Base-by-base conservation (phyloP, 2,888 invertebrate genomes). In the Plagodis pulveraria region DNA sequence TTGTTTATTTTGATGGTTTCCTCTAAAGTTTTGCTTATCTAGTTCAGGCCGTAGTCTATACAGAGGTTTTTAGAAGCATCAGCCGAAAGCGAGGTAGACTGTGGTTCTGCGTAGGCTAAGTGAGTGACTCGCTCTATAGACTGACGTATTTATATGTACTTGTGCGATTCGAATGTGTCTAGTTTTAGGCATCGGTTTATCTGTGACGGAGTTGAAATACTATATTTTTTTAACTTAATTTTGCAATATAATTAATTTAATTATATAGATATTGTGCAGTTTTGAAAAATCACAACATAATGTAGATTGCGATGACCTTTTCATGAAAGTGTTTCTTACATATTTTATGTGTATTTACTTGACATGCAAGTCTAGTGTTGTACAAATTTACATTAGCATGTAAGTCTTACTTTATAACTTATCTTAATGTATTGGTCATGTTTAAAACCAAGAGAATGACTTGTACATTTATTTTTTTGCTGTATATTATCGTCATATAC, bases 71-170 rank as follows among this genome's bases (percentile, higher is more conserved):
- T 52, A 45, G 59, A 57, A 66, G 64, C 56, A 53, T 59, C 54
- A 58, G 58, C 63, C 54, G 56, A 58, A 38, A 57, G 55, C 55
- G 58, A 61, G 56, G 59, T 63, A 51, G 62, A 60, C 52, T 70
- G 64, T 64, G 65, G 62, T 61, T 10, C 40, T 40, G 54, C 74
- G 75, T 87, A 89, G 88, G 85, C 83, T 89, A 89, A 84, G 56
- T 61, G 87, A 86, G 86, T 81, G 84, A 80, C 80, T 80, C 79
- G 85, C 83, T 87, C 83, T 83, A 88, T 87, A 90, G 90, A 91
- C 90, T 90, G 90, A 90, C 87, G 58, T 68, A 87, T 86, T 85
- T 84, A 85, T 88, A 87, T 87, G 83, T 89, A 86, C 83, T 88
- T 83, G 86, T 88, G 85, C 87, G 87, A 84, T 84, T 85, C 83